These are phyloP conservation scores for Scaptodrosophila latifasciaeformis DNA, from an alignment of 2,888 invertebrate genomes.

Conservation along the genomic window DNA sequence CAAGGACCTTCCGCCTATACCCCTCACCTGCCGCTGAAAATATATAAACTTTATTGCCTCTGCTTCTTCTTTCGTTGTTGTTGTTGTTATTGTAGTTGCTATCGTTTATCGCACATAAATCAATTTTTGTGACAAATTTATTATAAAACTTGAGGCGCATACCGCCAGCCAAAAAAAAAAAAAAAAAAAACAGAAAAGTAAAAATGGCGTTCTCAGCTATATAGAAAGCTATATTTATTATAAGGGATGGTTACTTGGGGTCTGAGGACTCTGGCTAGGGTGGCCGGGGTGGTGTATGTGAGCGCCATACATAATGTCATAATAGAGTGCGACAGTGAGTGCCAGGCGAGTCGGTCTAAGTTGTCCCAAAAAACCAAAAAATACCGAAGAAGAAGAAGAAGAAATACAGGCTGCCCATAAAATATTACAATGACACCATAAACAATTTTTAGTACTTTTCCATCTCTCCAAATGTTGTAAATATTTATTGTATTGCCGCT, in stretches of 20 bases:
- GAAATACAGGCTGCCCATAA: constrained; percentile 43
- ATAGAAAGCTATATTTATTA: constrained; percentile 13
- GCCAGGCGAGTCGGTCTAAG: constrained; percentile 39
- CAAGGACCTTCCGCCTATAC: too few relatives aligned
- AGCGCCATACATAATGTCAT: constrained; percentile 30
- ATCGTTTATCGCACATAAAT: constrained; percentile 69
- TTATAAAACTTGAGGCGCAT: constrained; percentile 57
- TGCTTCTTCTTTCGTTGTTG: too few relatives aligned
- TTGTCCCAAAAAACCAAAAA: too few relatives aligned
- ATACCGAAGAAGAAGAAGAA: too few relatives aligned
- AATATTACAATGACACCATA: constrained; percentile 70
- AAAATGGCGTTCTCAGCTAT: constrained; percentile 43
- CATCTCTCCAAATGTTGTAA: constrained; percentile 48
- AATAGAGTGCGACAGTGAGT: constrained; percentile 20
- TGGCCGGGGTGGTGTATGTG: background rate
- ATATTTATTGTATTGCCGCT: constrained; percentile 57
- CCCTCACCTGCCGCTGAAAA: constrained; percentile 27
- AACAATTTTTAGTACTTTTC: constrained; percentile 61
- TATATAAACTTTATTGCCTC: constrained; percentile 46
- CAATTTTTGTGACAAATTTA: constrained; percentile 71
- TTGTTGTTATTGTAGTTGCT: constrained; percentile 34
- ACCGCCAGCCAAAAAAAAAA: constrained; percentile 18
- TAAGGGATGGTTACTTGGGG: constrained; percentile 19
- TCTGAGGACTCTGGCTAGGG: background rate
- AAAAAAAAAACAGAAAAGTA: constrained; percentile 11